Evolutionary conservation across 92 coral and sea anemone species (phyloP).

Genomic region (Palythoa grandiflora): DNA sequence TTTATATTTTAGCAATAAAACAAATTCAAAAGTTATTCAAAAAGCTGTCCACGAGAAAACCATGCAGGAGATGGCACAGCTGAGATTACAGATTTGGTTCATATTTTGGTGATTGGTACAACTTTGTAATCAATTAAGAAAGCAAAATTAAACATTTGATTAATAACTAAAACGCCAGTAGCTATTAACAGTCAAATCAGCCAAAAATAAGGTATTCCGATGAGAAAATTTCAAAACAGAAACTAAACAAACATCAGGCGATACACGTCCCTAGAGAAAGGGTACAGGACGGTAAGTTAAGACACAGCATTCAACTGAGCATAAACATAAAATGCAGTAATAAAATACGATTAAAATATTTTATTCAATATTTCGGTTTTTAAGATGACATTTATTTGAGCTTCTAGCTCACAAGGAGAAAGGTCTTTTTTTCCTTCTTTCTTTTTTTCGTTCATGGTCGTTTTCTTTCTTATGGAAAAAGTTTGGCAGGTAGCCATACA

Average conservation of each 20-base stretch:
- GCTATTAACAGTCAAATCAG: constrained; percentile 1
- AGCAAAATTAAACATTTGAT: neutral
- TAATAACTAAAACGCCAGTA: neutral
- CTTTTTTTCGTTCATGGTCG: no score
- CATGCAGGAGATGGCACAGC: no score
- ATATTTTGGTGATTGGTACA: no score
- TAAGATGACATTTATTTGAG: no score
- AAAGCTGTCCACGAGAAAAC: no score
- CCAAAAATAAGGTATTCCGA: neutral
- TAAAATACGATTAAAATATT: neutral
- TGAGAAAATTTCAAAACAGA: neutral
- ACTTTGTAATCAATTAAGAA: no score
- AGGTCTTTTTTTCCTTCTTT: neutral
- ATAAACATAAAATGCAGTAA: neutral
- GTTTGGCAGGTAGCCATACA: neutral
- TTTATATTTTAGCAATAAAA: no score
- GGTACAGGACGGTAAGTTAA: neutral
- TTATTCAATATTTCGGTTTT: neutral
- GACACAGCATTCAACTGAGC: neutral
- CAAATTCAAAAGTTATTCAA: no score
- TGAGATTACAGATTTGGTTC: no score
- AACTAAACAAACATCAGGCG: neutral
- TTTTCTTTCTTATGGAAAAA: neutral
- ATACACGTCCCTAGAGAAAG: neutral
- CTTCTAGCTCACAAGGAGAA: no score